Evolutionary conservation across 2,113 vertebrate species (phyloP), one percentile per base, ranked within the genome.

Genomic region (Drymodes brunneopygia): DNA sequence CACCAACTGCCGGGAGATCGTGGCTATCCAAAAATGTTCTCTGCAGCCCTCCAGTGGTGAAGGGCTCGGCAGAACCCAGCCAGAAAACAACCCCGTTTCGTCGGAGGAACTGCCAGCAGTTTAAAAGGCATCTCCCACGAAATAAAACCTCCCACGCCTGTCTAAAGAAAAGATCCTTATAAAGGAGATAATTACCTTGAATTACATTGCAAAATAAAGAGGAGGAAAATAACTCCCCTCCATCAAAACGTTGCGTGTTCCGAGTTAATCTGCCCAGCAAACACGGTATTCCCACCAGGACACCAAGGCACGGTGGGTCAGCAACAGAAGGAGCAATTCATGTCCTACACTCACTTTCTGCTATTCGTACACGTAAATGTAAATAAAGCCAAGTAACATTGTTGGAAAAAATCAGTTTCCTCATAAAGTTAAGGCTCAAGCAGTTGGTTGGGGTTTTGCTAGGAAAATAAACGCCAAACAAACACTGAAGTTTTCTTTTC

Each of bases 21-120:
- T 24, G 22, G n/a, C 19, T 61, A 31, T 6, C 36, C 77, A 96
- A 86, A 72, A 71, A 72, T 64, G 96, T 97, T 97, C 98, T 98
- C 94, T 98, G 97, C 97, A 92, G 97, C 98, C 98, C 97, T 93
- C 98, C 77, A 96, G 97, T 72, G 98, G 98, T 40, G 58, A 71
- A 36, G 95, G 19, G 29, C 48, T 66, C 47, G 72, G 94, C 14
- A 61, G 73, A 90, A n/a, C 4, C n/a, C 93, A 35, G 79, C 9
- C 21, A 38, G 25, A 51, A 44, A 62, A 51, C 50, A 21, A 61
- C 82, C 88, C 64, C 44, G 19, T 24, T 38, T 11, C 18, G 47
- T 13, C 23, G 45, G 29, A 40, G 47, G 65, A 71, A 57, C 62
- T 58, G 50, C 29, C 42, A 25, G 74, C 83, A 78, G 61, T 33